Conservation (phyloP, 1,140 invertebrate genomes). For the Orius laevigatus region DNA sequence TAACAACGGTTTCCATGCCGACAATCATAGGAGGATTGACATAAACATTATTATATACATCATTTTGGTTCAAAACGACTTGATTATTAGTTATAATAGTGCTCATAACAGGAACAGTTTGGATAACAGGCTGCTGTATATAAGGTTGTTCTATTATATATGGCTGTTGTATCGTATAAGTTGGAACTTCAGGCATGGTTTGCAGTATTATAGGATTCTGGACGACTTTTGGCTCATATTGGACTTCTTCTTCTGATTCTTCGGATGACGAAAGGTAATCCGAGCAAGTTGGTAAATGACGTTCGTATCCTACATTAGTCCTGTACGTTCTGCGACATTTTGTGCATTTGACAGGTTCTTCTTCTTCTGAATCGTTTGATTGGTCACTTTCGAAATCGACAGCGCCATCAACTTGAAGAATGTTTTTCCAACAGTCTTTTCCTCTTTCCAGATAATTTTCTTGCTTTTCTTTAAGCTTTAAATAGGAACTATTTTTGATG, state of each 20-base stretch:
- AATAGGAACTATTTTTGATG: neutral
- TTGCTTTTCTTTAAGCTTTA: too few species aligned
- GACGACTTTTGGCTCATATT: too few species aligned
- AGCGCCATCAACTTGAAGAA: constrained; percentile 44
- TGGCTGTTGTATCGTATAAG: too few species aligned
- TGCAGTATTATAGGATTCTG: too few species aligned
- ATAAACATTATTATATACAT: constrained; percentile 29
- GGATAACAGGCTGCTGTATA: constrained; percentile 29
- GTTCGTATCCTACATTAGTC: constrained; percentile 68
- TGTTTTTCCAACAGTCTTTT: constrained; percentile 21
- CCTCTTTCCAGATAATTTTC: neutral
- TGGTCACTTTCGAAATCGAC: constrained; percentile 30
- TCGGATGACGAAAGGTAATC: constrained; percentile 59
- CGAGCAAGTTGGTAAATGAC: constrained; percentile 57
- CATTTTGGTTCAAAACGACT: too few species aligned
- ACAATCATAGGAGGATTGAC: constrained; percentile 61
- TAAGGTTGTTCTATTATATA: constrained; percentile 27
- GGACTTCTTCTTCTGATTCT: constrained; percentile 21
- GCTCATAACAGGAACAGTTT: constrained; percentile 39
- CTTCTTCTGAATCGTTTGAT: constrained; percentile 22
- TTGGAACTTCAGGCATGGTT: too few species aligned
- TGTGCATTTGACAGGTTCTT: constrained; percentile 67
- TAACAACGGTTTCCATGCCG: constrained; percentile 64
- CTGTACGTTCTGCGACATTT: constrained; percentile 78
- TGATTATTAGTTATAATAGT: constrained; percentile 44